phyloP scores from a whole-genome alignment of 2,888 invertebrate species.

The Apodemia zela region DNA sequence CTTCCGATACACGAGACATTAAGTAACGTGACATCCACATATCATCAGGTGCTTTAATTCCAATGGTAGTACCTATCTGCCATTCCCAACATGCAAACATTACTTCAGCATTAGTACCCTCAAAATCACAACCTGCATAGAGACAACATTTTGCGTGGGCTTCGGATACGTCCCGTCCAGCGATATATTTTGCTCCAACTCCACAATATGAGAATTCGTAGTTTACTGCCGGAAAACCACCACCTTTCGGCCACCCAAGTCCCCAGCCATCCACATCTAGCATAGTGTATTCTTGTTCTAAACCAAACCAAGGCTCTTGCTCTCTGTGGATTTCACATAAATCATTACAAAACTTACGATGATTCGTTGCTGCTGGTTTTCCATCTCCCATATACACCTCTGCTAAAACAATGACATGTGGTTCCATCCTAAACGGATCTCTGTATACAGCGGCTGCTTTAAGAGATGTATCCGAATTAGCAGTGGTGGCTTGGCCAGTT shows the following conservation, averaged over 20 bases:
- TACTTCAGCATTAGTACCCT: slow-evolving; percentile 98
- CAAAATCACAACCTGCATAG: slow-evolving; percentile 94
- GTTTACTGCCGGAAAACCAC: slow-evolving; percentile 92
- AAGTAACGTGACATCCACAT: slow-evolving; percentile 93
- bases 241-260: slow-evolving; percentile 95
- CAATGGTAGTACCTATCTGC: slow-evolving; percentile 94
- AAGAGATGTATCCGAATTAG: slow-evolving; percentile 93
- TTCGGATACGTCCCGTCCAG: slow-evolving; percentile 95
- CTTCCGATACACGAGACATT: slow-evolving; percentile 90
- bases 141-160: slow-evolving; percentile 91
- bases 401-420: slow-evolving; percentile 92
- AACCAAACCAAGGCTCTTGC: slow-evolving; percentile 92
- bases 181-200: slow-evolving; percentile 95
- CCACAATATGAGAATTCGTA: slow-evolving; percentile 96
- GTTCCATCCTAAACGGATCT: slow-evolving; percentile 93
- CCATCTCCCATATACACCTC: slow-evolving; percentile 88
- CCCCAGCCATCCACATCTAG: slow-evolving; percentile 93
- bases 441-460: slow-evolving; percentile 93
- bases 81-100: slow-evolving; percentile 96
- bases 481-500: slow-evolving; percentile 89
- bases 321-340: slow-evolving; percentile 84
- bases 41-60: slow-evolving; percentile 90
- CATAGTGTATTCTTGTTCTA: slow-evolving; percentile 95
- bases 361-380: slow-evolving; percentile 86
- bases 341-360: slow-evolving; percentile 85